phyloP scores from a whole-genome alignment of 2,888 invertebrate genomes.

The Caenorhabditis imperialis region DNA sequence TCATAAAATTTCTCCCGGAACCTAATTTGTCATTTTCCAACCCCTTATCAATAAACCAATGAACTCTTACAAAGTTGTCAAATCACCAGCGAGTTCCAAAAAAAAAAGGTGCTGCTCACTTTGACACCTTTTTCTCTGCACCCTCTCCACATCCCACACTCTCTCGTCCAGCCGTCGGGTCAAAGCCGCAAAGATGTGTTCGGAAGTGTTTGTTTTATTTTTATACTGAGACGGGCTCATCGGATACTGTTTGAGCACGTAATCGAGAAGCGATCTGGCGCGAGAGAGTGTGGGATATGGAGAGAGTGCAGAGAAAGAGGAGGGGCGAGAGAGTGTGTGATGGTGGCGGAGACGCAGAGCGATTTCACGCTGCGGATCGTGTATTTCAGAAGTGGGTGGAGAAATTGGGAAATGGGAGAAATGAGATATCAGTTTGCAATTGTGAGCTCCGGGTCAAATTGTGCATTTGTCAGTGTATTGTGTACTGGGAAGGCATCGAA shows the following conservation, averaged over 20 bases:
- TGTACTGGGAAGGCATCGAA: too few relatives aligned
- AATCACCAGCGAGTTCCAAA: too few relatives aligned
- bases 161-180: not conserved
- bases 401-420: not conserved
- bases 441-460: too few relatives aligned
- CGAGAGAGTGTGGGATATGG: not conserved
- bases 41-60: too few relatives aligned
- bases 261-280: constrained; percentile 24
- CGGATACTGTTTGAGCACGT: constrained; percentile 49
- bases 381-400: constrained; percentile 45
- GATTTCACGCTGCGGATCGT: constrained; percentile 13
- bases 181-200: constrained; percentile 7
- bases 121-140: constrained; percentile 4
- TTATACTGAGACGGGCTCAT: not conserved
- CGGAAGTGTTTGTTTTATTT: constrained; percentile 12
- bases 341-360: constrained; percentile 5
- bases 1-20: too few relatives aligned
- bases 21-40: too few relatives aligned
- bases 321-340: not conserved
- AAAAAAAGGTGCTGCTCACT: not conserved
- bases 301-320: constrained; percentile 7
- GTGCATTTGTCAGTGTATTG: too few relatives aligned
- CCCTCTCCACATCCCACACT: not conserved
- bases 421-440: too few relatives aligned
- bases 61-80: too few relatives aligned